Evolutionary conservation across 1,140 invertebrate genomes (phyloP), one percentile per base, ranked within the genome.

Genomic region (Procambarus clarkii): DNA sequence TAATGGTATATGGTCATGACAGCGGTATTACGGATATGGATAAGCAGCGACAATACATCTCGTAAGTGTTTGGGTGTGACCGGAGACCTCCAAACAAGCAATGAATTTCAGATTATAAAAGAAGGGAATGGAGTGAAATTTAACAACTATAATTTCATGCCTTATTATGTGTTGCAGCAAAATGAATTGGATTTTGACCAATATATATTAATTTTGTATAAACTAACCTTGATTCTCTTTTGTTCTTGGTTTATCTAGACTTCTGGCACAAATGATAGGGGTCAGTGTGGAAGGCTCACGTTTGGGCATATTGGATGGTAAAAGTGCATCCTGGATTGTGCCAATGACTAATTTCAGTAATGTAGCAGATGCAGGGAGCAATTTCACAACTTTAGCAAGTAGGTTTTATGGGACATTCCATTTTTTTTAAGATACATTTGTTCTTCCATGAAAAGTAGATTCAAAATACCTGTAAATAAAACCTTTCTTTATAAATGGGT

Each of bases 301-400:
- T 11, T 13, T 91, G 18, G 89, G 89, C 5, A 46, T 91, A 13
- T 21, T 91, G 74, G 76, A 86, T n/a, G 89, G 82, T 24, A 85
- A 79, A 34, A 85, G 44, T 18, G 82, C n/a, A 0, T 21, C 77
- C 1, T 85, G 71, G 81, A 60, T 80, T 1, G 24, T 80, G 4
- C 89, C 89, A 11, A 50, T 91, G 76, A 79, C 89, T 44, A 91
- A 91, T 82, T 85, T 86, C 71, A 85, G 34, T 50, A 91, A 91
- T n/a, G 82, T 91, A 18, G 89, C 89, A 18, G 89, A 91, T 76
- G 79, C 74, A 82, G 74, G 89, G n/a, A 85, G 82, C 83, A 91
- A 91, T 76, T 91, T 86, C 74, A 85, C 89, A 4, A 48, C 34
- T 54, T 34, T 69, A 46, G 45, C 34, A n/a, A 13, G 81, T 91